Evolutionary conservation across 2,888 invertebrate genomes (phyloP), one percentile per base, ranked within the genome.

Genomic region (Sesamia inferens): DNA sequence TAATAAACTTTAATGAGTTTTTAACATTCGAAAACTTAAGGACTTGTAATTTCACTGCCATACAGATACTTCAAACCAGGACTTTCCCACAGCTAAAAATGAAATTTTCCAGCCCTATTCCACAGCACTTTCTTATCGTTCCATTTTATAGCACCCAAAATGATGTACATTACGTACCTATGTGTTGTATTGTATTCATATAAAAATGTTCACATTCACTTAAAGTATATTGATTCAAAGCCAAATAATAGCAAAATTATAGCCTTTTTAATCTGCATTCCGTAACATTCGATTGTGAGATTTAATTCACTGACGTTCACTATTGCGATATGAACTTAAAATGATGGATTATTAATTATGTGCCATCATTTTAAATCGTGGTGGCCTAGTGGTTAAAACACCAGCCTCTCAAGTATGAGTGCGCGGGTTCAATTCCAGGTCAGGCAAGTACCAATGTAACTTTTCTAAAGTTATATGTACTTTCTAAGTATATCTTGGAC

Each of bases 221-320:
- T 69, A 42, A 0, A 58, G 4, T 13, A n/a, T 6, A 71, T 54
- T 48, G 14, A 63, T 67, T 48, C 6, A n/a, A 66, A 47, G 13
- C n/a, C 14, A 55, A 22, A 68, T 63, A 6, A 54, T 8, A 47
- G 13, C n/a, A 11, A 55, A 22, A 68, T 63, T 8, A 54, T 8
- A n/a, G 11, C 16, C 51, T 31, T 54, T 55, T 48, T 44, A 59
- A 54, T 62, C 51, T 55, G 11, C 22, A 78, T 78, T 73, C 58
- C 57, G 65, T 51, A 73, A 78, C 55, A 68, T 68, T 59, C 16
- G 57, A 68, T 65, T 61, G 64, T 61, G 22, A 73, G 58, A 68
- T 57, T 47, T 14, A 64, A 59, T 64, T 64, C 24, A 31, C 10
- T 22, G 55, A 57, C 76, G 24, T 57, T 77, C 76, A 71, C 71